These are phyloP conservation scores for Alcis repandata DNA, from an alignment of 2,888 invertebrate species.

Conservation along the genomic window DNA sequence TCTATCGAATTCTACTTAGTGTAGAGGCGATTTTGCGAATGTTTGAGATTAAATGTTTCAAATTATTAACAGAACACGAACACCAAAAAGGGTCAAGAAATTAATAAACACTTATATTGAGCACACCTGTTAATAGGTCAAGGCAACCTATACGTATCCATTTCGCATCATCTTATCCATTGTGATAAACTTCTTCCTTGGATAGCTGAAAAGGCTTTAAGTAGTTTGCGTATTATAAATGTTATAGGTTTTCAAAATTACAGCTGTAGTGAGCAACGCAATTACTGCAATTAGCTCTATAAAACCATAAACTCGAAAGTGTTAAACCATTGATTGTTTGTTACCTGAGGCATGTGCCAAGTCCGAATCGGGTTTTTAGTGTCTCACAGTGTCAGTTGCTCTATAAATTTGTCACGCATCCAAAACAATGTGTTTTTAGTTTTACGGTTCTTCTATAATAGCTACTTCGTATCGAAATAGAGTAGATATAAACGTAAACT, in stretches of 20 bases:
- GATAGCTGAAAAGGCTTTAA: background rate
- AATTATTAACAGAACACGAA: background rate
- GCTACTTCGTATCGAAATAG: conserved; percentile 20
- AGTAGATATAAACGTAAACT: conserved; percentile 2
- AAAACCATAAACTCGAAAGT: conserved; percentile 17
- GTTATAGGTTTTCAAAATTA: background rate
- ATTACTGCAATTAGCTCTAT: conserved; percentile 6
- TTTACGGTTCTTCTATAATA: conserved; percentile 25
- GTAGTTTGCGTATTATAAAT: background rate
- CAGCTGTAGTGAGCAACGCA: conserved; percentile 1
- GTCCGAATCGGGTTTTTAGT: conserved; percentile 24
- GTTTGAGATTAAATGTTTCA: background rate
- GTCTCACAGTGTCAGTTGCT: conserved; percentile 22
- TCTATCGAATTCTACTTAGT: background rate
- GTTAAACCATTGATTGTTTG: conserved; percentile 25
- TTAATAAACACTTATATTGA: background rate
- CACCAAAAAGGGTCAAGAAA: background rate
- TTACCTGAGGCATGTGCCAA: conserved; percentile 29
- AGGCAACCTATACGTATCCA: background rate
- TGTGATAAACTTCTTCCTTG: background rate
- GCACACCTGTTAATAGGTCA: background rate
- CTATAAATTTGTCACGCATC: conserved; percentile 45
- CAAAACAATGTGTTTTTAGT: conserved; percentile 48
- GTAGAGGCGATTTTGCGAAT: background rate
- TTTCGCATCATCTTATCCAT: background rate